phyloP scores from a whole-genome alignment of 2,888 invertebrate genomes.

The Ashinkailepas kermadecensis region DNA sequence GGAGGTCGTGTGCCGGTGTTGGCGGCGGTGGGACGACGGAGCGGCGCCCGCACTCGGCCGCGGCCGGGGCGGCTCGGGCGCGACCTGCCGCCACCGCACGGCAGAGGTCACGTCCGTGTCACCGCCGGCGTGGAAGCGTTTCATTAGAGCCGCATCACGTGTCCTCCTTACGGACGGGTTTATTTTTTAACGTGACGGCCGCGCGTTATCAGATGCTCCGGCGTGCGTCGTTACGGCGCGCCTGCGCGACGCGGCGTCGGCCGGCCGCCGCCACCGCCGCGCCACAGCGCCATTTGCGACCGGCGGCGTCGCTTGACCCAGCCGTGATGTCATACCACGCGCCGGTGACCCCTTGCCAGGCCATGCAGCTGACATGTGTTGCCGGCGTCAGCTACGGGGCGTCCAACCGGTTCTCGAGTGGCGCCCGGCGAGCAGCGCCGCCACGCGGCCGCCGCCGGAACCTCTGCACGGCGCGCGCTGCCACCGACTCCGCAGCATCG shows the following conservation, averaged over 20 bases:
- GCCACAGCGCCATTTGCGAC: not conserved
- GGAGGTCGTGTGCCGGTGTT: too few species aligned
- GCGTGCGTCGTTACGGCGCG: not conserved
- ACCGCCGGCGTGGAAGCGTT: not conserved
- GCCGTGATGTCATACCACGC: not conserved
- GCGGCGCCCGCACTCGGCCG: not conserved
- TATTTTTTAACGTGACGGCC: constrained; percentile 13
- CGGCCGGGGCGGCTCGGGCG: not conserved
- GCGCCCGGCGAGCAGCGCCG: not conserved
- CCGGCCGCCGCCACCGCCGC: not conserved
- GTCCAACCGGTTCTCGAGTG: not conserved
- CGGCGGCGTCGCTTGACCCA: not conserved
- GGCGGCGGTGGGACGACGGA: too few species aligned
- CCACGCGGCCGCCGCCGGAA: not conserved
- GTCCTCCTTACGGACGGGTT: not conserved
- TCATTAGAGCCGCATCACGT: not conserved
- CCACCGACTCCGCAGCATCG: not conserved
- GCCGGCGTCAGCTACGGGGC: constrained; percentile 5
- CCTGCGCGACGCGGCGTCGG: not conserved
- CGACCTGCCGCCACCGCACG: not conserved
- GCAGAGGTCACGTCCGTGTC: not conserved
- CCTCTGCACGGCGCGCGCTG: not conserved
- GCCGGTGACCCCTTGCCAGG: constrained; percentile 5
- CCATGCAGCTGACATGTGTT: constrained; percentile 10
- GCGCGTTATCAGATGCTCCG: not conserved